Base-by-base conservation (phyloP, 2,797 vertebrate genomes). In the Merluccius polli region DNA sequence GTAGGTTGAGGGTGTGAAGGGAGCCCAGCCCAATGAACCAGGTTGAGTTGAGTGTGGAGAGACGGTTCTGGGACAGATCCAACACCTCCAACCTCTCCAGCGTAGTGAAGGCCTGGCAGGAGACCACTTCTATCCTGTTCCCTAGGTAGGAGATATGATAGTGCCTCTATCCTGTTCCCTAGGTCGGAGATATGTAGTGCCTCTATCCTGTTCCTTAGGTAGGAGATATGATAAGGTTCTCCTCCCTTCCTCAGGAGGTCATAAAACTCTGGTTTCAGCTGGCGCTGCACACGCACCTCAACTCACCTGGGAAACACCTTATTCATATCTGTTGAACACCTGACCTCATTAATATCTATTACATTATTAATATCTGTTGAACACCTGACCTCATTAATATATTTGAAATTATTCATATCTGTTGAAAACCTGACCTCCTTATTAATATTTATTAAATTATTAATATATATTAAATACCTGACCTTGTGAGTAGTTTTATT, bases 1-100 rank as follows among this genome's bases (percentile, higher is more conserved):
- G 86, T 74, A 90, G 77, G 77, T 89, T 86, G 73, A 91, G 88
- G 3, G 16, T 8, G 78, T 76, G 77, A 68, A 90, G 79, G 65
- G 78, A 85, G 31, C 33, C 80, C 0, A 91, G 81, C 24, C 71
- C 29, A 0, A 0, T 29, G 78, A 91, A 90, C 89, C 90, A 91
- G 1, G 0, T 16, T 5, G 44, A n/a, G 79, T 85, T 72, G 10
- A 90, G 78, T 0, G 71, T 12, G 0, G 59, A 77, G 74, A 91
- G 87, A 71, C 72, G 81, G 52, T 91, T 91, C 78, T 88, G 32
- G 0, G 90, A 91, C 21, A 91, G 87, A 63, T 91, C 85, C 0
- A 91, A 82, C 0, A 81, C 75, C 76, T 83, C 80, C 73, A 91
- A 75, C 21, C 41, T 86, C 86, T 80, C 83, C 75, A 91, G 82